Percentiles rank a stretch among this genome's conserved stretches.
Evolutionary conservation across 2,888 invertebrate species (phyloP).

Genomic region (Strigamia transsilvanica): DNA sequence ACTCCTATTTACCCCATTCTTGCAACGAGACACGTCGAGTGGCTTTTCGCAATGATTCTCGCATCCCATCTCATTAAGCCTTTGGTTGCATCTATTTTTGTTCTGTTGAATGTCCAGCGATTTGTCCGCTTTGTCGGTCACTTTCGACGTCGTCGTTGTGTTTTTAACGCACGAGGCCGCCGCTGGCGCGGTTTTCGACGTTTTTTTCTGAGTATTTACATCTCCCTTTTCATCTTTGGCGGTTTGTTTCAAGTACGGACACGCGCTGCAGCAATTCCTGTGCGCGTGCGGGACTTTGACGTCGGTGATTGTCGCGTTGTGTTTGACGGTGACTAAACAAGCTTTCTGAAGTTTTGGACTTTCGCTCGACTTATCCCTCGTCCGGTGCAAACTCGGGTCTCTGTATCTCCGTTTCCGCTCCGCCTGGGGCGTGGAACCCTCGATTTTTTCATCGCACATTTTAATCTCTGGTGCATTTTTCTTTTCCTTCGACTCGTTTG

Average conservation of each 20-base stretch:
- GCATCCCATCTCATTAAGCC: neutral
- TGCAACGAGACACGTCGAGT: neutral
- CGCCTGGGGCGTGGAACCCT: neutral
- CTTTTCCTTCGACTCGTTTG: slow-evolving; percentile 51
- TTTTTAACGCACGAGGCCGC: neutral
- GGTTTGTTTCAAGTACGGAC: neutral
- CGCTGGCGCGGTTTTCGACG: neutral
- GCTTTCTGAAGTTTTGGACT: neutral
- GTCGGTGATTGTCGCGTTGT: slow-evolving; percentile 54
- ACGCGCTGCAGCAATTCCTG: neutral
- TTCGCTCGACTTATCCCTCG: slow-evolving; percentile 55
- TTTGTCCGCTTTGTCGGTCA: neutral
- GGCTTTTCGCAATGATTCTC: neutral
- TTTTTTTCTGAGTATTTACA: neutral
- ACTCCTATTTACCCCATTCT: neutral
- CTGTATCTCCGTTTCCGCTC: slow-evolving; percentile 58
- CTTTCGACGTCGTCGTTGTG: neutral
- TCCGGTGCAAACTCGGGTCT: slow-evolving; percentile 69
- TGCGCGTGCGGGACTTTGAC: slow-evolving; percentile 2
- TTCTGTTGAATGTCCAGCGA: neutral
- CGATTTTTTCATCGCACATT: neutral
- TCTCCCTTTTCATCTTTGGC: neutral
- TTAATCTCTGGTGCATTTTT: neutral
- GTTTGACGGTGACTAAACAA: slow-evolving; percentile 24
- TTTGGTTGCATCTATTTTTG: slow-evolving; percentile 11